Base-by-base conservation (phyloP, 2,113 vertebrate genomes). In the Orthonyx spaldingii region DNA sequence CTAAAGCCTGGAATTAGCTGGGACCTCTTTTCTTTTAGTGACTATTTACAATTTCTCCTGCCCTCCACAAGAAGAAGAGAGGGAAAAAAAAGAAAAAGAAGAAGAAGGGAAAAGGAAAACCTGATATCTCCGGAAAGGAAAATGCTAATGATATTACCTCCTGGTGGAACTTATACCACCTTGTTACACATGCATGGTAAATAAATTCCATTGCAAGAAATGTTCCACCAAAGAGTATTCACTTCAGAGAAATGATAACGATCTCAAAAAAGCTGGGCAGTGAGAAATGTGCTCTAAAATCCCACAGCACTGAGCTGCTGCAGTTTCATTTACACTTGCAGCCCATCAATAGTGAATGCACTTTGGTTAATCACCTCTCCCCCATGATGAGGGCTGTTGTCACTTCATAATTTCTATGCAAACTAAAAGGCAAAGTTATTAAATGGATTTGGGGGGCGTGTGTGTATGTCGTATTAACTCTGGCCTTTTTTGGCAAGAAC, bases 281-380 rank as follows among this genome's bases (percentile, higher is more conserved):
- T 61, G 41, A 52, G 46, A 83, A 87, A 93, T 8, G 3, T 41
- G 5, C 37, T 87, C 68, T 59, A n/a, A 88, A 69, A 64, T 84
- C 41, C 66, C 0, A 1, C 21, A 61, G 77, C 37, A n/a, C 20
- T 42, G 85, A 89, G 50, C 47, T 84, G 39, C 49, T 56, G 63
- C 69, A 92, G 88, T 89, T 94, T 96, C 92, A 92, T 90, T 95
- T 96, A 93, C 84, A 74, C 60, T 87, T 71, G 46, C 66, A 89
- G 70, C 65, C 52, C 65, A 81, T 96, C 89, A 96, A 59, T 80
- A 92, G 50, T 90, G 63, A 93, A 94, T 84, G 85, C 37, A 35
- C 46, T 84, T 93, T 10, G 13, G 83, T 72, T 93, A 79, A 89
- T 85, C 66, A 90, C 46, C n/a, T 49, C 16, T 42, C 8, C 7